These are phyloP conservation scores for Cavia aperea DNA, from an alignment of 2,113 vertebrate genomes.

Conservation along the genomic window DNA sequence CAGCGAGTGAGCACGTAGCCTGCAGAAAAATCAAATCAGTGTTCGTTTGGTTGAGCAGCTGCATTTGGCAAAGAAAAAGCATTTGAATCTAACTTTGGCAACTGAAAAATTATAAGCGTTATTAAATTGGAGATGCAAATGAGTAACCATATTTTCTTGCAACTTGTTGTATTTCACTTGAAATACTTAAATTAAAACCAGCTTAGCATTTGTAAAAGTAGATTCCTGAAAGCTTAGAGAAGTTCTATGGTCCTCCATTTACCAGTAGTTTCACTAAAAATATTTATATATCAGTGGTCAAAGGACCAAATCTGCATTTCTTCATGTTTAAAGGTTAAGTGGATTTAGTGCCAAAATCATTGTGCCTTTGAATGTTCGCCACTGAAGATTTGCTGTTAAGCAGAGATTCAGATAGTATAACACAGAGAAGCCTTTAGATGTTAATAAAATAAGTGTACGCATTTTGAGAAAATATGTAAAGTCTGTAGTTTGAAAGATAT, in stretches of 20 bases:
- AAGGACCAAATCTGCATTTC: conserved; percentile 58
- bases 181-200: conserved; percentile 49
- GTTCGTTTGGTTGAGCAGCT: conserved; percentile 57
- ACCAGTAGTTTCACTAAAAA: conserved; percentile 56
- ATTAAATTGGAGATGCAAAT: conserved; percentile 63
- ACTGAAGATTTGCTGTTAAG: not conserved
- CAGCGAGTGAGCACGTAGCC: conserved; percentile 64
- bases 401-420: not conserved
- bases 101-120: conserved; percentile 50
- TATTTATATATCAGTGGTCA: conserved; percentile 45
- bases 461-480: conserved; percentile 14
- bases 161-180: conserved; percentile 43
- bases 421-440: not conserved
- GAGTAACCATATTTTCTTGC: conserved; percentile 39
- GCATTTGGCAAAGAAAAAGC: conserved; percentile 59
- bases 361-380: not conserved
- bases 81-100: conserved; percentile 61
- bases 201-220: conserved; percentile 14
- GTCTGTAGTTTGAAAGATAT: not conserved
- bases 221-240: conserved; percentile 32
- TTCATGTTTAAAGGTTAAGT: conserved; percentile 53
- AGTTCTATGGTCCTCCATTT: conserved; percentile 19
- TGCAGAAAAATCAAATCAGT: conserved; percentile 75
- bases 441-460: not conserved
- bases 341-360: not conserved